Evolutionary conservation across 2,888 invertebrate genomes (phyloP).

Genomic region (Drosophila ustulata): DNA sequence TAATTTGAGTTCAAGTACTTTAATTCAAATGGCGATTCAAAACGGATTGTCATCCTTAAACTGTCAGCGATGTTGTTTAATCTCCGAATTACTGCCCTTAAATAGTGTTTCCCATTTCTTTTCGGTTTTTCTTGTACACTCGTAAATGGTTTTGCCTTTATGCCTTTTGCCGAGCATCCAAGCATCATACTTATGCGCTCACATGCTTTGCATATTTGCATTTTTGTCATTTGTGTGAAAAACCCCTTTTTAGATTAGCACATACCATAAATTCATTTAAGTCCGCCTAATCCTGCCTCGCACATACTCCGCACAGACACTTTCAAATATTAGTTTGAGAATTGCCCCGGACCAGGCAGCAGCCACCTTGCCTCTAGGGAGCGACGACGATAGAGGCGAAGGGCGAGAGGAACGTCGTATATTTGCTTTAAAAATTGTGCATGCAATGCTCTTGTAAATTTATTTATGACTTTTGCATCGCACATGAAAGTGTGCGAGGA

Average conservation of each 20-base stretch:
- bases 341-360: constrained; percentile 34
- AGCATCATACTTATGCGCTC: constrained; percentile 10
- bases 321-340: constrained; percentile 42
- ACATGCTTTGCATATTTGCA: constrained; percentile 27
- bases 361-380: constrained; percentile 19
- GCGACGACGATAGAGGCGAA: neutral
- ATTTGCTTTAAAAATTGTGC: constrained; percentile 56
- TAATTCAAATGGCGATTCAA: neutral
- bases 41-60: neutral
- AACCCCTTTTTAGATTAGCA: constrained; percentile 59
- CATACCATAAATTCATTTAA: constrained; percentile 76
- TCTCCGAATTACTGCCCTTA: neutral
- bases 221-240: constrained; percentile 39
- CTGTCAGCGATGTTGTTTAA: neutral
- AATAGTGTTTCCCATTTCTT: constrained; percentile 17
- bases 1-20: neutral
- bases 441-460: constrained; percentile 69
- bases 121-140: constrained; percentile 13
- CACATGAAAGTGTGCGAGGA: constrained; percentile 24
- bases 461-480: constrained; percentile 68
- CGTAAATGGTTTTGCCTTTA: constrained; percentile 9
- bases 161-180: neutral
- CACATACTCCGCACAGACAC: constrained; percentile 27
- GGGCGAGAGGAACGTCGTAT: constrained; percentile 1
- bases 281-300: constrained; percentile 62